phyloP scores from a whole-genome alignment of 2,113 vertebrate species.

The Emydura subglobosa region DNA sequence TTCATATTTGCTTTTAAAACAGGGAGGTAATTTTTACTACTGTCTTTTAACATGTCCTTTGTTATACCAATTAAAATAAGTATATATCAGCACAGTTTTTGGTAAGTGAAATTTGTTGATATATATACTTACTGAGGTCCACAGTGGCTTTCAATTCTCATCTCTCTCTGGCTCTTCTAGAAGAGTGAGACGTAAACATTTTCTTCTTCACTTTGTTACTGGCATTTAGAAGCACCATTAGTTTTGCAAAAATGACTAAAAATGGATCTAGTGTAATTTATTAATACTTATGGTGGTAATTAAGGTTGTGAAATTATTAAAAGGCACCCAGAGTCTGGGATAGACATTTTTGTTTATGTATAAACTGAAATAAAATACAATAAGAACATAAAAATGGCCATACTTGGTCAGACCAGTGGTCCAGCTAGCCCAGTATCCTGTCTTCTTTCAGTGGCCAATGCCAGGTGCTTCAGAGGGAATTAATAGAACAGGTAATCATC shows the following conservation, averaged over 20 bases:
- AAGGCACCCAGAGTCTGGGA: not conserved
- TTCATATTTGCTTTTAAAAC: conserved; percentile 48
- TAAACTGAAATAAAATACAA: rapidly evolving
- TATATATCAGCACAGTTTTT: not conserved
- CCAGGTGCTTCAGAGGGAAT: too few relatives aligned
- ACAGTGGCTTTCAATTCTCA: not conserved
- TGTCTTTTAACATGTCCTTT: conserved; percentile 44
- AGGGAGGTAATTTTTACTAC: not conserved
- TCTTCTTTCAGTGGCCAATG: too few relatives aligned
- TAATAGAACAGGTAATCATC: too few relatives aligned
- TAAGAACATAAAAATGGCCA: not conserved
- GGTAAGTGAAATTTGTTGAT: not conserved
- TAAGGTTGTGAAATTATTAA: not conserved
- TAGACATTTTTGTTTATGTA: not conserved
- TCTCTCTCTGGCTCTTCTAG: not conserved
- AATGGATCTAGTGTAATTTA: not conserved
- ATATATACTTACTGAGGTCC: not conserved
- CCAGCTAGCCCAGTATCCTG: too few relatives aligned
- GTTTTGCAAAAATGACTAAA: conserved; percentile 24
- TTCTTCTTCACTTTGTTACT: conserved; percentile 19
- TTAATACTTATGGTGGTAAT: not conserved
- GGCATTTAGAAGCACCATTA: not conserved
- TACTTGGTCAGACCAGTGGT: too few relatives aligned
- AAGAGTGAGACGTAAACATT: conserved; percentile 10
- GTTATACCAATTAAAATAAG: conserved; percentile 40